Evolutionary conservation across 35 echinoderm and acorn worm genomes (phyloP).

Genomic region (Apostichopus californicus): DNA sequence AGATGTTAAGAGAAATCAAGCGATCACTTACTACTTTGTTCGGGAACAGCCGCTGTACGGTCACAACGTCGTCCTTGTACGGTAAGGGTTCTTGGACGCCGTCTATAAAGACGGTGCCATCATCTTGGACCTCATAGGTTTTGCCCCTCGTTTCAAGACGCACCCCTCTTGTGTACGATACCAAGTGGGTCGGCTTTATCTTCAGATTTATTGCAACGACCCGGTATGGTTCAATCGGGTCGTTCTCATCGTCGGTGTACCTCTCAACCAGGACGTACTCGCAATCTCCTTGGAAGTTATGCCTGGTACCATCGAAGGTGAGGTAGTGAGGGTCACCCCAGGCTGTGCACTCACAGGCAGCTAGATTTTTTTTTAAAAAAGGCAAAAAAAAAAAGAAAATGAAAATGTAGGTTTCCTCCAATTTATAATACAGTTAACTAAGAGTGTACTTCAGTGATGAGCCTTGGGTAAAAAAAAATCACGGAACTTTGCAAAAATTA

Average conservation of each 20-base stretch:
- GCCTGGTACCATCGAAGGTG: conserved; percentile 72
- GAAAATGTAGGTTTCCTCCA: no score
- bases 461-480: no score
- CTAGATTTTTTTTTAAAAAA: background rate
- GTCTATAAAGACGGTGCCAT: background rate
- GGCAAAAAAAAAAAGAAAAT: no score
- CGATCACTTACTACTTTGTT: no score
- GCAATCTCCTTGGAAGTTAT: conserved; percentile 80
- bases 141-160: background rate
- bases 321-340: conserved; percentile 83
- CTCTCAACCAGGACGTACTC: conserved; percentile 76
- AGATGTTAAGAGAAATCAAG: no score
- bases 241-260: background rate
- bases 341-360: conserved; percentile 71
- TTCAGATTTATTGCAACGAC: conserved; percentile 15
- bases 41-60: no score
- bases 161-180: conserved; percentile 6
- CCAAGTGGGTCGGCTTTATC: background rate
- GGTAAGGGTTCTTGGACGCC: background rate
- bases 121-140: background rate
- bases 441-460: no score
- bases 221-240: background rate
- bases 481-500: no score
- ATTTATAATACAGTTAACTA: no score
- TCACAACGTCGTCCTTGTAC: background rate